These are phyloP conservation scores for Siniperca knerii DNA, from an alignment of 2,113 vertebrate genomes.

Conservation along the genomic window DNA sequence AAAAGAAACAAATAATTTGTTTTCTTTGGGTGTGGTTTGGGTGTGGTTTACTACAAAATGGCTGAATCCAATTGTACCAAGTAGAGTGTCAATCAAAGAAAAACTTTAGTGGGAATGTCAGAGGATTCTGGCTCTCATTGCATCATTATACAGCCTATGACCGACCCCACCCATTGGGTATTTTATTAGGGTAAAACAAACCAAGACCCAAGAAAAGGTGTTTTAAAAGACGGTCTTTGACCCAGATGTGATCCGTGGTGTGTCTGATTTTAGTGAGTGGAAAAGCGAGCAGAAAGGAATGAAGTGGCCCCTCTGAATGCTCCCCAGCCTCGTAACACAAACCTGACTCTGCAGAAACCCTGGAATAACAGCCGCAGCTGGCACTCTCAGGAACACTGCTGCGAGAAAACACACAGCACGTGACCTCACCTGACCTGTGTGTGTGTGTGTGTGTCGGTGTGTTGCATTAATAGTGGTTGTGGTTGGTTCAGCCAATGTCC, in stretches of 20 bases:
- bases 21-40: slow-evolving; percentile 7
- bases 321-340: slow-evolving; percentile 52
- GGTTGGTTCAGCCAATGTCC: slow-evolving; percentile 49
- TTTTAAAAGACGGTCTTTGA: slow-evolving; percentile 35
- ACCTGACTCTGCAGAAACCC: slow-evolving; percentile 68
- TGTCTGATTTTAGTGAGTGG: slow-evolving; percentile 35
- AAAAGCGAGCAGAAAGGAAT: slow-evolving; percentile 52
- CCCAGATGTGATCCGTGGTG: slow-evolving; percentile 29
- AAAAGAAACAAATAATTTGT: slow-evolving; percentile 6
- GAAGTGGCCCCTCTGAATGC: slow-evolving; percentile 45
- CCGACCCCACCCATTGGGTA: not conserved
- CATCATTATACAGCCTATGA: slow-evolving; percentile 19
- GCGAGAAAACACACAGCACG: slow-evolving; percentile 57
- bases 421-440: slow-evolving; percentile 66
- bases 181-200: slow-evolving; percentile 36
- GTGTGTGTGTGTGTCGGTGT: slow-evolving; percentile 19
- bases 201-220: slow-evolving; percentile 24
- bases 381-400: slow-evolving; percentile 52
- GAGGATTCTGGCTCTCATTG: slow-evolving; percentile 5
- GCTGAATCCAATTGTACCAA: not conserved
- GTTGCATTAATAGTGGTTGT: slow-evolving; percentile 36
- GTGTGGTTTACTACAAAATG: not conserved
- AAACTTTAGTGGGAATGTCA: slow-evolving; percentile 1
- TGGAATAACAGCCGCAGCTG: slow-evolving; percentile 61
- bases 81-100: not conserved